phyloP scores from a whole-genome alignment of 2,113 vertebrate species.

The Nannospalax galili region DNA sequence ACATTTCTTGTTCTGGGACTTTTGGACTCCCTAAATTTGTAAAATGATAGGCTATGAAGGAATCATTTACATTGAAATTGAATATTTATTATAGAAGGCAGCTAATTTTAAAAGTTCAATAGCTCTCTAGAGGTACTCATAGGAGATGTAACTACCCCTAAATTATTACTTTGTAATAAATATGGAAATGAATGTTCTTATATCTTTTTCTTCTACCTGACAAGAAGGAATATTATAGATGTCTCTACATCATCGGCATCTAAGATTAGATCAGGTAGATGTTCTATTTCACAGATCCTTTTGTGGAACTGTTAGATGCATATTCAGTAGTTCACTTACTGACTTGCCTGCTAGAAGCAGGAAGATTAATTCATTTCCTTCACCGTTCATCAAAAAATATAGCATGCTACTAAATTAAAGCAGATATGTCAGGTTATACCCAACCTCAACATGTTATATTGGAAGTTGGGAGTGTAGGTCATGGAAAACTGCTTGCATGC shows the following conservation, averaged over 20 bases:
- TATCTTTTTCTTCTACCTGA: conserved; percentile 57
- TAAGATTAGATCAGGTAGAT: conserved; percentile 68
- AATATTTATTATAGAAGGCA: conserved; percentile 71
- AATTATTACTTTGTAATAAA: conserved; percentile 77
- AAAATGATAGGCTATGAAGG: conserved; percentile 58
- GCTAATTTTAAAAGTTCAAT: conserved; percentile 78
- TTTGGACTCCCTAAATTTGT: conserved; percentile 66
- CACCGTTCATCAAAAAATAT: conserved; percentile 18
- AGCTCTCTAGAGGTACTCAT: conserved; percentile 63
- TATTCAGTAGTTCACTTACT: conserved; percentile 25
- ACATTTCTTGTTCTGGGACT: conserved; percentile 27
- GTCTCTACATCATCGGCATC: conserved; percentile 58
- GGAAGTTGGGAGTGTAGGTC: not conserved
- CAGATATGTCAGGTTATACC: not conserved
- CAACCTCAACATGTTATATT: not conserved
- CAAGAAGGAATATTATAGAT: conserved; percentile 44
- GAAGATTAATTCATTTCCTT: conserved; percentile 4
- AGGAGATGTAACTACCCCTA: conserved; percentile 68
- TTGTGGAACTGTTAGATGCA: not conserved
- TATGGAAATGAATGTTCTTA: conserved; percentile 70
- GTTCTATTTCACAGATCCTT: conserved; percentile 63
- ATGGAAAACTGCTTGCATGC: not conserved
- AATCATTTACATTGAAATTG: conserved; percentile 69
- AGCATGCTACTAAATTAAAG: not conserved
- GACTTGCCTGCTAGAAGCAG: not conserved